These are phyloP conservation scores for Gastracanthus pulcherrimus DNA, from an alignment of 2,888 invertebrate species.

Conservation along the genomic window DNA sequence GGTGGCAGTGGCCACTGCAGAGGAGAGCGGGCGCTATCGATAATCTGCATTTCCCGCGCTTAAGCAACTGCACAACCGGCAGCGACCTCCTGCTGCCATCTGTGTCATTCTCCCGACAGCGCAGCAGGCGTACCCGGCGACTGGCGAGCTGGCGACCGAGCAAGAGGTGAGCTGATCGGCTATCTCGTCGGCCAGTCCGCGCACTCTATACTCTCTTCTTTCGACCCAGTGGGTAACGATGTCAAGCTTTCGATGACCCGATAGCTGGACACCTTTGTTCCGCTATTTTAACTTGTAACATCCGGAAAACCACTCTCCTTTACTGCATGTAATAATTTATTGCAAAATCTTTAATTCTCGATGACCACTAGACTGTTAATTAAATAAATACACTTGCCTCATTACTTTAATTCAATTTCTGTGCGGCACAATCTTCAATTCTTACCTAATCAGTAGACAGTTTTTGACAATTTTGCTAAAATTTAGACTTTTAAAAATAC, in stretches of 20 bases:
- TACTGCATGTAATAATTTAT: no score
- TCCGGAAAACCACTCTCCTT: no score
- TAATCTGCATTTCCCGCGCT: constrained; percentile 63
- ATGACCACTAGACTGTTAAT: no score
- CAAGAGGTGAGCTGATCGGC: neutral
- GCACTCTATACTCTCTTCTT: constrained; percentile 30
- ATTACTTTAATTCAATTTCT: no score
- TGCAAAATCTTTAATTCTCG: no score
- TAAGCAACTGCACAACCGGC: constrained; percentile 23
- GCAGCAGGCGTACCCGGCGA: neutral
- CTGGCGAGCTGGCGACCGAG: neutral
- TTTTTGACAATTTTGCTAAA: no score
- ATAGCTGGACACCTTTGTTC: constrained; percentile 1
- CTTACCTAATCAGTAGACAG: no score
- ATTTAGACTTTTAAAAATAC: no score
- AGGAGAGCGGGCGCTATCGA: constrained; percentile 58
- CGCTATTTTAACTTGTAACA: no score
- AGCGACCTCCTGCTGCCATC: constrained; percentile 67
- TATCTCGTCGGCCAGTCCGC: neutral
- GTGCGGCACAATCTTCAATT: no score
- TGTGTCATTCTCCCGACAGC: constrained; percentile 58
- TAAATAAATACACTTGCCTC: no score
- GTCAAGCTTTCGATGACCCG: constrained; percentile 43
- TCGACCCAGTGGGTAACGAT: constrained; percentile 66
- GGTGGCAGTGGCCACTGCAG: constrained; percentile 60